A percentile compares a stretch with the other conserved stretches of the same genome.
Conservation (phyloP, 2,888 invertebrate species). For the Tridacna gigas region DNA sequence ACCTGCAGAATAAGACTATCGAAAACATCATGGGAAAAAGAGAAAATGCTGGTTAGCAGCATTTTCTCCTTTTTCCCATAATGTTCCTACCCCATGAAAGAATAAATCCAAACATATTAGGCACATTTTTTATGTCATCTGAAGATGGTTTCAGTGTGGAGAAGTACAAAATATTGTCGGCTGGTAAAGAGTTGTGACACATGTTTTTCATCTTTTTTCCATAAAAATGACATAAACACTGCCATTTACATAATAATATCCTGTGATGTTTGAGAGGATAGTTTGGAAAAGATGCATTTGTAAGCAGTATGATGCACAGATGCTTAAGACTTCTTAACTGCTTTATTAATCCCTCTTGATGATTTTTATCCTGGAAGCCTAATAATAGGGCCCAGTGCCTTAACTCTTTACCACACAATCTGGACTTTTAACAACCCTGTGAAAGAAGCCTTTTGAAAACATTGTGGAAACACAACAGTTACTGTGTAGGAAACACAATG, state of each 20-base stretch:
- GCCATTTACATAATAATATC: constrained; percentile 12
- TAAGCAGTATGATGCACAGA: constrained; percentile 1
- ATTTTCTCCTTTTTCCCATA: background rate
- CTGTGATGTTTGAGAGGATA: background rate
- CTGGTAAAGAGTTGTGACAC: background rate
- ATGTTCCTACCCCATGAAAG: background rate
- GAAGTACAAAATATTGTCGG: background rate
- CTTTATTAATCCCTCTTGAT: too few species aligned
- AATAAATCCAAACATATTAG: too few species aligned
- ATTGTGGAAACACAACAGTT: too few species aligned
- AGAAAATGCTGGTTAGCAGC: background rate
- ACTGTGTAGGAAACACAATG: too few species aligned
- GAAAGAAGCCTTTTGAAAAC: too few species aligned
- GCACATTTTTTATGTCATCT: background rate
- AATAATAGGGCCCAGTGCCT: too few species aligned
- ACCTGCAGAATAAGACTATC: too few species aligned
- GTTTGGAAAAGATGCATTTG: constrained; percentile 14
- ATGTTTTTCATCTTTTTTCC: constrained; percentile 2
- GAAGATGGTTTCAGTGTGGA: background rate
- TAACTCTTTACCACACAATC: too few species aligned
- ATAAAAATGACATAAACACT: constrained; percentile 11
- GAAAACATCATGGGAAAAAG: background rate
- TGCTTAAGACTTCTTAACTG: constrained; percentile 9
- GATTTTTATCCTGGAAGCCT: too few species aligned
- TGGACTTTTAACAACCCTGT: too few species aligned